Evolutionary conservation across 2,797 vertebrate genomes (phyloP), one percentile per base, ranked within the genome.

Genomic region (Vespertilio murinus): DNA sequence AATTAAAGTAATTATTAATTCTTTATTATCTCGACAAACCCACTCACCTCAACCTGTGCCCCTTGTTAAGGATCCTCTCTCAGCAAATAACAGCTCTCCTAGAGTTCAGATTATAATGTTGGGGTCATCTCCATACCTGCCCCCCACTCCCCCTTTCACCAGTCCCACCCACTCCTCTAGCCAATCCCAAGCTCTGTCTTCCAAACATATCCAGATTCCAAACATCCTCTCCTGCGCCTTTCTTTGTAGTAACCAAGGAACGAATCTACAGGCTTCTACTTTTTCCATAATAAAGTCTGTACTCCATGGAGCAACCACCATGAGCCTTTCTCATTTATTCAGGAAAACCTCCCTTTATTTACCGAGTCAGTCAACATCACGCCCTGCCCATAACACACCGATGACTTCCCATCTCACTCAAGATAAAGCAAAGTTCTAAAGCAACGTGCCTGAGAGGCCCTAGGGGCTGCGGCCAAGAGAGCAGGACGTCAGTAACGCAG

Each of bases 381-480:
- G 49, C 45, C 70, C 64, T 17, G n/a, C 80, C 82, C 20, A 22
- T 59, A 80, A 79, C 54, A 88, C 94, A 94, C 95, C 0, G 8
- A 70, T 61, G 93, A 85, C 64, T 80, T 73, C 67, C 87, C 93
- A 71, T 91, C 83, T 92, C 88, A 38, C 70, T 88, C 87, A 20
- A 73, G 95, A 71, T 89, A 91, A 94, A 96, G 42, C 94, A 33
- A 42, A 90, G 38, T 84, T 88, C 79, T 84, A 80, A 78, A 77
- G 80, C 83, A 81, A 84, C 42, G 14, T 2, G 35, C 49, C 23
- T 38, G 45, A 18, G 30, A 82, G 89, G 49, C 25, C 33, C 38
- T 18, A 3, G 0, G 2, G 35, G 42, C 35, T 42, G 38, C 14
- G 45, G 23, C 42, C 42, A 42, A 0, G 45, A 52, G 69, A 81